Evolutionary conservation across 2,113 vertebrate species (phyloP).

Genomic region (Caloenas nicobarica): DNA sequence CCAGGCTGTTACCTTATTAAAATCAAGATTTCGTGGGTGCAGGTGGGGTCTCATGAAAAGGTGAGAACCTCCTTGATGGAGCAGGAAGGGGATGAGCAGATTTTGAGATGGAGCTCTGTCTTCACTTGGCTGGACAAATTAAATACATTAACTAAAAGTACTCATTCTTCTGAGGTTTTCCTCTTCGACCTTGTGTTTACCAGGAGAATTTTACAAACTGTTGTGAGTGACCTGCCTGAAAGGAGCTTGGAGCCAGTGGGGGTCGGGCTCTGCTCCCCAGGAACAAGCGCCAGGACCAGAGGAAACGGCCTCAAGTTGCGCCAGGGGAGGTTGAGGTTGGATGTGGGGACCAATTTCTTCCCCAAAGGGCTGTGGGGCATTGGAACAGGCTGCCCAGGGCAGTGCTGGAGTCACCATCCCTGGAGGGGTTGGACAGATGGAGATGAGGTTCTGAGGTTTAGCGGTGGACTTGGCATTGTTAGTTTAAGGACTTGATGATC

Average conservation of each 20-base stretch:
- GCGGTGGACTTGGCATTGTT: neutral
- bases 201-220: neutral
- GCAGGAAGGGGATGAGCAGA: neutral
- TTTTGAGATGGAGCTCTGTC: neutral
- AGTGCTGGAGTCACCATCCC: no score
- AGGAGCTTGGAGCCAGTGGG: no score
- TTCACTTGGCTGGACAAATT: neutral
- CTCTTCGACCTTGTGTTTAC: neutral
- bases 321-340: no score
- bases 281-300: no score
- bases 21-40: neutral
- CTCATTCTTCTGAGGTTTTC: neutral
- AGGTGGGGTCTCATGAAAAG: rapidly evolving
- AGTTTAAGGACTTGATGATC: no score
- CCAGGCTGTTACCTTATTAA: neutral
- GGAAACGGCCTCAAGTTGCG: no score
- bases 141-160: neutral
- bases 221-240: neutral
- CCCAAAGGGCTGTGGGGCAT: no score
- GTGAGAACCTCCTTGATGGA: neutral
- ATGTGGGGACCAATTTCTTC: no score
- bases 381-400: no score
- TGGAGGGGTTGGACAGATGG: no score
- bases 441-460: neutral
- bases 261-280: neutral